These are phyloP conservation scores for Hydrophis major DNA, from an alignment of 2,797 vertebrate genomes.

Conservation along the genomic window DNA sequence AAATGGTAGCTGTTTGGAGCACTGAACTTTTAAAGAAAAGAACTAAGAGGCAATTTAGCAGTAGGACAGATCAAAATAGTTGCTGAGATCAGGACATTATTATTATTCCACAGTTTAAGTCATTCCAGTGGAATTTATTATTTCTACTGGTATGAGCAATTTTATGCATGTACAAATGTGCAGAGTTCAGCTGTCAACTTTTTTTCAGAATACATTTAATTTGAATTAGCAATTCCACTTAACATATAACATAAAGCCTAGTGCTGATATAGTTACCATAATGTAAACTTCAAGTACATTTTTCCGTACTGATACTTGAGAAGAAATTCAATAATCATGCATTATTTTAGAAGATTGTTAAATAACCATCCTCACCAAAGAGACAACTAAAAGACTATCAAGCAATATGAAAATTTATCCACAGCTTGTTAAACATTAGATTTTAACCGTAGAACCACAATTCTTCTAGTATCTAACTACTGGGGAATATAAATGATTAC, in stretches of 20 bases:
- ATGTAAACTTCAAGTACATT: neutral
- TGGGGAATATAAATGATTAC: slow-evolving; percentile 24
- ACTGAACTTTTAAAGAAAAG: neutral
- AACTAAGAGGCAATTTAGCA: neutral
- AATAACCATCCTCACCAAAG: neutral
- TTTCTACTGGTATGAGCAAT: neutral
- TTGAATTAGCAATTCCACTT: neutral
- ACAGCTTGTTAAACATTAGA: neutral
- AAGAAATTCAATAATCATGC: neutral
- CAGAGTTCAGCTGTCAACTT: neutral
- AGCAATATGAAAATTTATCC: neutral
- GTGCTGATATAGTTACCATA: neutral
- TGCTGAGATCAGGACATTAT: neutral
- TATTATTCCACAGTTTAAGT: neutral
- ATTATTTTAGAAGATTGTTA: neutral
- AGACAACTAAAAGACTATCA: neutral
- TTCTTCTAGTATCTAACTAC: slow-evolving; percentile 1
- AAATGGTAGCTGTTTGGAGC: neutral
- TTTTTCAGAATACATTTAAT: neutral
- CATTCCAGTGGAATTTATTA: neutral
- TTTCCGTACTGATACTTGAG: neutral
- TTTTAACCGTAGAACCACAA: neutral
- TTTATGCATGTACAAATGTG: neutral
- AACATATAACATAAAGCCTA: neutral
- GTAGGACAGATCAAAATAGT: neutral